Percentiles rank a stretch among this genome's conserved stretches.
phyloP scores from a whole-genome alignment of 2,113 vertebrate genomes.

The Hippocampus barbouri region DNA sequence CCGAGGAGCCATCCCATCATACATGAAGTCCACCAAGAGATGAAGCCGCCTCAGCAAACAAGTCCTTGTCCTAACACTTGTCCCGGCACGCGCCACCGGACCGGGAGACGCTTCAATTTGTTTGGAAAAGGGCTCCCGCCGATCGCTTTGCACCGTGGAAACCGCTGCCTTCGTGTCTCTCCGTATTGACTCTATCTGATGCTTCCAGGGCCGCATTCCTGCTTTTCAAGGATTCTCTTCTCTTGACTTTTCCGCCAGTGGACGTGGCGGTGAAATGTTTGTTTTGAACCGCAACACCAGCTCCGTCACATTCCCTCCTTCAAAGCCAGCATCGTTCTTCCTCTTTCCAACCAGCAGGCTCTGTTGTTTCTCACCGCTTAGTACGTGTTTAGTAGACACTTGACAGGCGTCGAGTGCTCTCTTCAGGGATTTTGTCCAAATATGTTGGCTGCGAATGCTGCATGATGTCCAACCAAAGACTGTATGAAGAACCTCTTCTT shows the following conservation, averaged over 20 bases:
- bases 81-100: slow-evolving; percentile 10
- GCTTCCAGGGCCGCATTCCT: slow-evolving; percentile 39
- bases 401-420: slow-evolving; percentile 36
- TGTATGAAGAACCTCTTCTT: slow-evolving; percentile 1
- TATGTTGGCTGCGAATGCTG: slow-evolving; percentile 19
- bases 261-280: slow-evolving; percentile 7
- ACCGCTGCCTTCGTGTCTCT: slow-evolving; percentile 30
- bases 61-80: slow-evolving; percentile 9
- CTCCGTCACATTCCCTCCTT: slow-evolving; percentile 48
- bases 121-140: slow-evolving; percentile 14
- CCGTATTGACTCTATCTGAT: slow-evolving; percentile 25
- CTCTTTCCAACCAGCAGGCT: slow-evolving; percentile 8
- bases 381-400: slow-evolving; percentile 16
- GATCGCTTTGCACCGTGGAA: slow-evolving; percentile 34
- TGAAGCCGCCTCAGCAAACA: slow-evolving; percentile 39
- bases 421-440: slow-evolving; percentile 56
- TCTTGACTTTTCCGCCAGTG: slow-evolving; percentile 18
- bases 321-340: slow-evolving; percentile 33
- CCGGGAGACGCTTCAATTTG: slow-evolving; percentile 9
- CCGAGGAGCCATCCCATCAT: slow-evolving; percentile 92
- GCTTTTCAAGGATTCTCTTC: slow-evolving; percentile 1
- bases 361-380: background rate
- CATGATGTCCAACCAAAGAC: slow-evolving; percentile 57
- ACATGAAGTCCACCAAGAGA: slow-evolving; percentile 92
- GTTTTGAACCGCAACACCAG: slow-evolving; percentile 37